Conservation (phyloP, 2,888 invertebrate species). For the Muscina levida region DNA sequence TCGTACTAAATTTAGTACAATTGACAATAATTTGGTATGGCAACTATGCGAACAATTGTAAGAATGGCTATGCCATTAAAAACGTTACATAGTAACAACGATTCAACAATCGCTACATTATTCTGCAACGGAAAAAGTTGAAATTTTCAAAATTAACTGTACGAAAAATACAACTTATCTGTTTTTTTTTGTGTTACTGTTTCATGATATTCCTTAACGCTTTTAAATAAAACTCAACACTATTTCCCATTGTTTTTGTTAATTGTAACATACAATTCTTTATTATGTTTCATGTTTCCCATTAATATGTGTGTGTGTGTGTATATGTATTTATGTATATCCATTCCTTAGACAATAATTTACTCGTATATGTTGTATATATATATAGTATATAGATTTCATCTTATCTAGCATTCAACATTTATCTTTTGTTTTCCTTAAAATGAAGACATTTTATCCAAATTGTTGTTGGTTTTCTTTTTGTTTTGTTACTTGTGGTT, state of each 20-base stretch:
- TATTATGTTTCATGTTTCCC: slow-evolving; percentile 44
- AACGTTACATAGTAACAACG: too few species aligned
- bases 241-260: slow-evolving; percentile 18
- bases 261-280: slow-evolving; percentile 57
- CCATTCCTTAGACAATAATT: slow-evolving; percentile 53
- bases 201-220: too few species aligned
- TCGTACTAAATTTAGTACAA: too few species aligned
- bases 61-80: too few species aligned
- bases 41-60: too few species aligned
- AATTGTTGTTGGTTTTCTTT: neutral
- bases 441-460: slow-evolving; percentile 48
- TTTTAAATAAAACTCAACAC: too few species aligned
- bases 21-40: too few species aligned
- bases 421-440: slow-evolving; percentile 11
- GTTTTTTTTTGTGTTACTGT: too few species aligned
- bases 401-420: slow-evolving; percentile 43
- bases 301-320: slow-evolving; percentile 51
- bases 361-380: slow-evolving; percentile 33
- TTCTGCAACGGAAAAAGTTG: too few species aligned
- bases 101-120: too few species aligned
- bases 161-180: too few species aligned
- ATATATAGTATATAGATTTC: slow-evolving; percentile 32
- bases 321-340: slow-evolving; percentile 39
- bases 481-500: slow-evolving; percentile 47
- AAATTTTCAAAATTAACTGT: too few species aligned